phyloP scores from a whole-genome alignment of 2,797 vertebrate genomes.

The Sorex maritimensis region DNA sequence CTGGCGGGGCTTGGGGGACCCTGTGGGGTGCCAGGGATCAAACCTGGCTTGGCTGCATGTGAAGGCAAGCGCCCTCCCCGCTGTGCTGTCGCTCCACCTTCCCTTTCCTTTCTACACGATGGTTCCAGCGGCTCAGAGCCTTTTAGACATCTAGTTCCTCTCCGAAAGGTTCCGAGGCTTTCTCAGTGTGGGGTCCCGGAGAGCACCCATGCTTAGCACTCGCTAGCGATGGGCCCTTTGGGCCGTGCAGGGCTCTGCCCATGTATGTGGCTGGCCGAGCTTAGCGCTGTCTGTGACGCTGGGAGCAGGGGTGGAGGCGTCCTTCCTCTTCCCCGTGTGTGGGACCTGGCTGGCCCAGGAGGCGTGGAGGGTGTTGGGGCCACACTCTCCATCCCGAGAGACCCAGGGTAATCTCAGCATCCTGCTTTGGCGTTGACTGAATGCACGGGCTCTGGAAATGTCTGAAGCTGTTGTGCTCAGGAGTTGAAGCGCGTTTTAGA shows the following conservation, averaged over 20 bases:
- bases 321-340: constrained; percentile 20
- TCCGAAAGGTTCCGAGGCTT: background rate
- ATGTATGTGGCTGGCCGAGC: background rate
- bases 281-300: constrained; percentile 9
- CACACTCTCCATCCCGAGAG: background rate
- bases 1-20: too few relatives aligned
- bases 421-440: constrained; percentile 50
- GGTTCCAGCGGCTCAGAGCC: constrained; percentile 30
- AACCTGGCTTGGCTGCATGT: too few relatives aligned
- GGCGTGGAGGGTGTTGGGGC: background rate
- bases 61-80: background rate
- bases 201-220: background rate
- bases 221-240: constrained; percentile 4
- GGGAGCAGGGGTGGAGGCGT: constrained; percentile 25
- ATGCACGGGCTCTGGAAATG: constrained; percentile 15
- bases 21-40: too few relatives aligned
- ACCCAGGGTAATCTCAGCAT: background rate
- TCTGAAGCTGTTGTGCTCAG: constrained; percentile 33
- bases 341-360: background rate
- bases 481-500: constrained; percentile 42
- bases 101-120: constrained; percentile 53
- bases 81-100: too few relatives aligned
- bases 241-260: background rate
- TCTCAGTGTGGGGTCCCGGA: background rate
- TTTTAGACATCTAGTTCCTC: background rate